phyloP scores from a whole-genome alignment of 2,113 vertebrate species.

The Catharus fuscescens region DNA sequence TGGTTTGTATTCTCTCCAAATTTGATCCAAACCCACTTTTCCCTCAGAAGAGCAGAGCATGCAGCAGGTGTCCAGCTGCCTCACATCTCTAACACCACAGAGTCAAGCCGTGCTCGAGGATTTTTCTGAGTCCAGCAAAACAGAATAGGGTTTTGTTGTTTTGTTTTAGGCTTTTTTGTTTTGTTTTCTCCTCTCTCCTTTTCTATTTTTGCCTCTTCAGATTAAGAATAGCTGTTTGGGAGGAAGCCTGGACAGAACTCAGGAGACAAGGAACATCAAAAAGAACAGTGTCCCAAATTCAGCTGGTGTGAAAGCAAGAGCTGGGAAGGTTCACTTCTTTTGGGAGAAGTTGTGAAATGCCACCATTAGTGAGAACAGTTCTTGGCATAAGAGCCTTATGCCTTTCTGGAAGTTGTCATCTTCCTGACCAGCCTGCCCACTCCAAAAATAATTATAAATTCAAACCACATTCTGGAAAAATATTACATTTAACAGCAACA shows the following conservation, averaged over 20 bases:
- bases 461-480: not conserved
- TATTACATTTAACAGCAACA: not conserved
- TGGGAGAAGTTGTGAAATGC: not conserved
- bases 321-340: not conserved
- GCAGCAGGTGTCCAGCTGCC: not conserved
- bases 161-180: not conserved
- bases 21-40: not conserved
- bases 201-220: not conserved
- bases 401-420: not conserved
- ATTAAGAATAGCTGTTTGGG: not conserved
- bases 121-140: not conserved
- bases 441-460: not conserved
- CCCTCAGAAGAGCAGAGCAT: not conserved
- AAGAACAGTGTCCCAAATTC: not conserved
- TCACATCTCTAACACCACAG: not conserved
- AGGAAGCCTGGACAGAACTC: not conserved
- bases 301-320: not conserved
- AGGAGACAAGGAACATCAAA: not conserved
- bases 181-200: not conserved
- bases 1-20: not conserved
- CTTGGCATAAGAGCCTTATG: not conserved
- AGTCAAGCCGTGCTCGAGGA: not conserved
- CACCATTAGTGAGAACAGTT: not conserved
- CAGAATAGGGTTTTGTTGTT: not conserved
- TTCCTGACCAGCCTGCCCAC: not conserved